Conservation (phyloP, 2,113 vertebrate genomes). For the Thomomys bottae region DNA sequence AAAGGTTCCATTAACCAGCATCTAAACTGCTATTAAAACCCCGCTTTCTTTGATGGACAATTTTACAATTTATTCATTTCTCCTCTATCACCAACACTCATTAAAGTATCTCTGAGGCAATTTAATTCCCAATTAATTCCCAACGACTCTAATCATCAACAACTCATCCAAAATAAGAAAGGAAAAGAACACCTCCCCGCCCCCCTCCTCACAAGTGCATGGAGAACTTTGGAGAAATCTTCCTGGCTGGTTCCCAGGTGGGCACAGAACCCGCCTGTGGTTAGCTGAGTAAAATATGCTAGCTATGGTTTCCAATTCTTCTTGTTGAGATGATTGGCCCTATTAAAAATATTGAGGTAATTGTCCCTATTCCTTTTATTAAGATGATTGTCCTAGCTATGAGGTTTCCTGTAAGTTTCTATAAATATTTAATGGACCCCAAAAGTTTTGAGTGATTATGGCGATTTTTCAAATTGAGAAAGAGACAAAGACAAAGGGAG, state of each 20-base stretch:
- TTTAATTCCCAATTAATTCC: constrained; percentile 49
- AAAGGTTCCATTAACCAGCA: neutral
- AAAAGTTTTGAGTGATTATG: constrained; percentile 33
- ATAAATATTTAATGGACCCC: constrained; percentile 23
- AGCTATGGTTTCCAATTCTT: neutral
- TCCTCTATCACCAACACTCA: constrained; percentile 21
- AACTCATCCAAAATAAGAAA: constrained; percentile 1
- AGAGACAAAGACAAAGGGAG: constrained; percentile 11
- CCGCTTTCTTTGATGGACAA: constrained; percentile 10
- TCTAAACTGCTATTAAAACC: neutral
- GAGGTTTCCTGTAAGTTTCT: constrained; percentile 1
- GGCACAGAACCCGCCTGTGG: neutral
- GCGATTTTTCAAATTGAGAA: constrained; percentile 46
- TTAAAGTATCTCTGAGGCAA: neutral
- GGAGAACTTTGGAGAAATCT: neutral
- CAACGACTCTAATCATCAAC: constrained; percentile 1
- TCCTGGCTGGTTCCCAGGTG: neutral
- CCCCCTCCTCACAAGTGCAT: neutral
- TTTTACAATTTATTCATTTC: neutral
- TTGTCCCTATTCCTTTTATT: neutral
- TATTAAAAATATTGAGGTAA: neutral
- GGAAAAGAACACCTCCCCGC: neutral
- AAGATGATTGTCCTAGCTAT: neutral
- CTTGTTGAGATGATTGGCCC: neutral
- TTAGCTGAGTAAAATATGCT: neutral